Percentiles rank a stretch among this genome's conserved stretches.
phyloP scores from a whole-genome alignment of 2,797 vertebrate species.

The Syndactyla subalaris region DNA sequence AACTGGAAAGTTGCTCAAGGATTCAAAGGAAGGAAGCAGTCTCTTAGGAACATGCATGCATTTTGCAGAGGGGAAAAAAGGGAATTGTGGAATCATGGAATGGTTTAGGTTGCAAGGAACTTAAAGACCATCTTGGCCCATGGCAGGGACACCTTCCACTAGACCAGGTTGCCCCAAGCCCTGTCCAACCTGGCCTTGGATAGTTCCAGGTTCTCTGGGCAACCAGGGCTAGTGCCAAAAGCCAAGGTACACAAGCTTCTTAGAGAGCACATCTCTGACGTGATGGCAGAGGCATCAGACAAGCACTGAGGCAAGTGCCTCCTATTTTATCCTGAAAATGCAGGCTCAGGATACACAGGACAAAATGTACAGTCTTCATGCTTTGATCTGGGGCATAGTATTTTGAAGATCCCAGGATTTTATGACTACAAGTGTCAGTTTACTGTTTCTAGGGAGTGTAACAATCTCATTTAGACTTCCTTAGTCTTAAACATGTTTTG shows the following conservation, averaged over 20 bases:
- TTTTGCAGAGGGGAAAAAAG: not conserved
- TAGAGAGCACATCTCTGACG: not conserved
- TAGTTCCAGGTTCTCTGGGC: not conserved
- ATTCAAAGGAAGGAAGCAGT: not conserved
- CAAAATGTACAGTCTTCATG: not conserved
- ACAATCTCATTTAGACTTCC: not conserved
- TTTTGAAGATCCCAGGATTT: not conserved
- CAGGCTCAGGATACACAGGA: not conserved
- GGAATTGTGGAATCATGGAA: not conserved
- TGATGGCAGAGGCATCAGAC: not conserved
- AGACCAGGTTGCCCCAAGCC: rapidly evolving
- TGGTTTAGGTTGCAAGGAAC: not conserved
- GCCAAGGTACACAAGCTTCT: not conserved
- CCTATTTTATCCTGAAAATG: not conserved
- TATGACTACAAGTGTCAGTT: not conserved
- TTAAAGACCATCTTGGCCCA: not conserved
- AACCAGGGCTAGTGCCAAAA: not conserved
- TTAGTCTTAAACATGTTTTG: not conserved
- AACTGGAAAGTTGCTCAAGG: not conserved
- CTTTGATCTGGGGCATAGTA: not conserved
- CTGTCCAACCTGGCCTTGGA: not conserved
- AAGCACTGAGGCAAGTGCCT: not conserved
- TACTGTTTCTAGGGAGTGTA: not conserved
- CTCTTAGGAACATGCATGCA: rapidly evolving
- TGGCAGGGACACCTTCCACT: not conserved